Conservation (phyloP, 2,113 vertebrate species). For the Eclectus roratus region DNA sequence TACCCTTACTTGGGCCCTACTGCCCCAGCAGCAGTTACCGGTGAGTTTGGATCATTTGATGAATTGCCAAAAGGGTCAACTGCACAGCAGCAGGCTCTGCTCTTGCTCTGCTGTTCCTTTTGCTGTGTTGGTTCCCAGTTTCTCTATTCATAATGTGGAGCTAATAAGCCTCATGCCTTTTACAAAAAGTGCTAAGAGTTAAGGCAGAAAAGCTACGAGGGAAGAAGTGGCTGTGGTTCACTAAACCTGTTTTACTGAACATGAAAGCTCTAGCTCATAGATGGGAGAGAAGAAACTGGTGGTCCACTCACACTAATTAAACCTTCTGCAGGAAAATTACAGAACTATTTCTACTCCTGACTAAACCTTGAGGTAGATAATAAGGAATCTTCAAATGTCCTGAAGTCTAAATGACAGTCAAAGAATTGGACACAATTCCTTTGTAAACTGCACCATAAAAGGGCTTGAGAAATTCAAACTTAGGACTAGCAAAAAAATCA, state of each 20-base stretch:
- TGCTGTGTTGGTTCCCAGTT: neutral
- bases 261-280: neutral
- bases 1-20: neutral
- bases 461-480: neutral
- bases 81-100: neutral
- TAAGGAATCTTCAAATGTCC: neutral
- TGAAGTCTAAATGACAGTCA: neutral
- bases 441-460: neutral
- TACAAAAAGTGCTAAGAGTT: neutral
- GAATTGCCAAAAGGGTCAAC: neutral
- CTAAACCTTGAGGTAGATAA: neutral
- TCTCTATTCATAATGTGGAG: rapidly evolving
- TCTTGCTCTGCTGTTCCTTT: neutral
- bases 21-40: neutral
- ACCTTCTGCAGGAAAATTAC: neutral
- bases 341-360: neutral
- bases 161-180: neutral
- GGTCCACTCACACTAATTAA: neutral
- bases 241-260: neutral
- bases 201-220: rapidly evolving
- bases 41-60: no score
- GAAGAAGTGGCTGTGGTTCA: neutral
- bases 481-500: neutral
- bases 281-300: neutral
- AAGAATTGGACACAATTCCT: neutral